phyloP scores from a whole-genome alignment of 2,888 invertebrate species.

The Blastobasis lacticolella region DNA sequence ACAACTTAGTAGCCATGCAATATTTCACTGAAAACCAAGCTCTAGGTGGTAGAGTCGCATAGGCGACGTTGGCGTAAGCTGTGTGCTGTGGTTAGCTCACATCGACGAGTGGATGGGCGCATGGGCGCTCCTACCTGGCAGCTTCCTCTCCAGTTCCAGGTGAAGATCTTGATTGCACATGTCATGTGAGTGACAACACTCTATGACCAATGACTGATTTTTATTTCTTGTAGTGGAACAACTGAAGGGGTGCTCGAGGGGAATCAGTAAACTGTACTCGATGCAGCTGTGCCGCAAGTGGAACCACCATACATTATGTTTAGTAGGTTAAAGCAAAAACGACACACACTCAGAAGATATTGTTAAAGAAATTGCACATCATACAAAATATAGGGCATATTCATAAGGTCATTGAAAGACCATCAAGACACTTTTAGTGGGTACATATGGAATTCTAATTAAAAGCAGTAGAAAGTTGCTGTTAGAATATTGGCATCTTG shows the following conservation, averaged over 20 bases:
- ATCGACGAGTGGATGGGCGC: slow-evolving; percentile 32
- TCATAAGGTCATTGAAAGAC: too few species aligned
- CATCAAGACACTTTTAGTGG: slow-evolving; percentile 38
- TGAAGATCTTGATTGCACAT: slow-evolving; percentile 84
- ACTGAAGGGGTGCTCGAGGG: slow-evolving; percentile 86
- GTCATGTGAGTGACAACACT: slow-evolving; percentile 84
- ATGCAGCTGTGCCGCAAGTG: slow-evolving; percentile 82
- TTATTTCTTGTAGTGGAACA: slow-evolving; percentile 84
- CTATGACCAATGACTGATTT: slow-evolving; percentile 85
- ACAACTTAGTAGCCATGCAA: slow-evolving; percentile 50
- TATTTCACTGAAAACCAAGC: slow-evolving; percentile 50
- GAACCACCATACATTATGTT: slow-evolving; percentile 72
- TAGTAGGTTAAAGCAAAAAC: slow-evolving; percentile 76
- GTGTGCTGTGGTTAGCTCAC: slow-evolving; percentile 27
- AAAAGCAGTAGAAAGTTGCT: slow-evolving; percentile 47
- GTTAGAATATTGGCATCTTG: slow-evolving; percentile 69
- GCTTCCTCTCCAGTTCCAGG: slow-evolving; percentile 78
- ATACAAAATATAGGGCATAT: slow-evolving; percentile 50
- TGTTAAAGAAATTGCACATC: slow-evolving; percentile 61
- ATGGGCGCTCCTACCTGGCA: slow-evolving; percentile 77
- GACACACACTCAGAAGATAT: slow-evolving; percentile 68
- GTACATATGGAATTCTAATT: slow-evolving; percentile 65
- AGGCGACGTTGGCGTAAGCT: slow-evolving; percentile 17
- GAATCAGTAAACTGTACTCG: slow-evolving; percentile 81
- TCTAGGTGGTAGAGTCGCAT: slow-evolving; percentile 10